Evolutionary conservation across 2,888 invertebrate species (phyloP).

Genomic region (Camptogramma bilineatum): DNA sequence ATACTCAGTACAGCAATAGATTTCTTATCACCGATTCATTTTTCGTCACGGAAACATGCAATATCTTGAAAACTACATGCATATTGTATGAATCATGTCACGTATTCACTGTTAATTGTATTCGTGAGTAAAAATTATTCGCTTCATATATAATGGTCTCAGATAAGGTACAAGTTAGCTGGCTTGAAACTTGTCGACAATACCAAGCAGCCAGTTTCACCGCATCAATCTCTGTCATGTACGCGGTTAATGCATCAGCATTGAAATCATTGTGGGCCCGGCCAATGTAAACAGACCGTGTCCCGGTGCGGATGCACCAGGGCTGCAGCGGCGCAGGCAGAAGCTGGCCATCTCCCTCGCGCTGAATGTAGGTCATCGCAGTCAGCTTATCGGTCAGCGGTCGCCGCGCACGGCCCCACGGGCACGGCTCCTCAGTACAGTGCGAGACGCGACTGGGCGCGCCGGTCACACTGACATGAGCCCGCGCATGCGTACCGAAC

Average conservation of each 20-base stretch:
- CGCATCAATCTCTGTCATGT: conserved; percentile 14
- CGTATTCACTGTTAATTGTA: conserved; percentile 18
- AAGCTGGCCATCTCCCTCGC: conserved; percentile 50
- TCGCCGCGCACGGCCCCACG: conserved; percentile 24
- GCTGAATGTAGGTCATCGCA: conserved; percentile 45
- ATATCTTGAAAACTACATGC: conserved; percentile 29
- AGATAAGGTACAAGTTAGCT: neutral
- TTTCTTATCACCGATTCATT: conserved; percentile 24
- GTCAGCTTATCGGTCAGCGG: conserved; percentile 54
- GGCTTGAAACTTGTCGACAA: conserved; percentile 4
- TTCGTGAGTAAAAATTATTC: conserved; percentile 9
- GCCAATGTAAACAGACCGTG: conserved; percentile 60
- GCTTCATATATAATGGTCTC: neutral
- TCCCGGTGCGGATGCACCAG: conserved; percentile 47
- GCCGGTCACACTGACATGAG: conserved; percentile 58
- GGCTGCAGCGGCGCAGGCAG: conserved; percentile 27
- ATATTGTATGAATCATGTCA: conserved; percentile 23
- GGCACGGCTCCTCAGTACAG: conserved; percentile 47
- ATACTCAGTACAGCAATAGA: conserved; percentile 21
- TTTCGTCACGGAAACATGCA: conserved; percentile 24
- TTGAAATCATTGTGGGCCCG: conserved; percentile 26
- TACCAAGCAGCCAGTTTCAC: conserved; percentile 13
- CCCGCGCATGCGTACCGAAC: conserved; percentile 65
- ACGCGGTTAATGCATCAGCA: conserved; percentile 11
- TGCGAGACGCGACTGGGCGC: conserved; percentile 59